phyloP scores from a whole-genome alignment of 2,797 vertebrate genomes.

The Synanceia verrucosa region DNA sequence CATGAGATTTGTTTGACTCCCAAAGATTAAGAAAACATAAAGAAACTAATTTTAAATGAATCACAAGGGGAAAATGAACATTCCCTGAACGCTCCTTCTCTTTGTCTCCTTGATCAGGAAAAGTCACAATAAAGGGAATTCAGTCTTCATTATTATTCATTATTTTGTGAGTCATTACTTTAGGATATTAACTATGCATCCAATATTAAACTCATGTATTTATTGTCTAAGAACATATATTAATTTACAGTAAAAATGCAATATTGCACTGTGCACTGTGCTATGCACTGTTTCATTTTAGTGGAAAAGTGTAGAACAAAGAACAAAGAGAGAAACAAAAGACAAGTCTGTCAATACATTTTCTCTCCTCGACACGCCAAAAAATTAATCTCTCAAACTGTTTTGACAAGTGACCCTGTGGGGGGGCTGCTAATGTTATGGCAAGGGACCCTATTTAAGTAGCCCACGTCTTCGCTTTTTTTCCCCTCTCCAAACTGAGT shows the following conservation, averaged over 20 bases:
- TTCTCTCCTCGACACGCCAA: slow-evolving; percentile 63
- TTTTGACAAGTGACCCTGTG: slow-evolving; percentile 84
- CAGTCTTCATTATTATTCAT: neutral
- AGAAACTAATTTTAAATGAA: slow-evolving; percentile 14
- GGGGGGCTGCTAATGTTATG: slow-evolving; percentile 82
- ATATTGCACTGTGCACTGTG: neutral
- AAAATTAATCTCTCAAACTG: slow-evolving; percentile 81
- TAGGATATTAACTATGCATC: neutral
- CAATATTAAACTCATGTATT: neutral
- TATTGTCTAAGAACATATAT: neutral
- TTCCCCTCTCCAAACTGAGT: slow-evolving; percentile 71
- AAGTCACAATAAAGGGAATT: slow-evolving; percentile 10
- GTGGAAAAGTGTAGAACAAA: slow-evolving; percentile 36
- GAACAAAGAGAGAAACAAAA: slow-evolving; percentile 63
- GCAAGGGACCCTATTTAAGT: slow-evolving; percentile 81
- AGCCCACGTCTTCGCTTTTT: slow-evolving; percentile 64
- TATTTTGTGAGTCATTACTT: slow-evolving; percentile 14
- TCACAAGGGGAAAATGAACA: neutral
- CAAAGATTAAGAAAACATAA: neutral
- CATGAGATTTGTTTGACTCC: slow-evolving; percentile 28
- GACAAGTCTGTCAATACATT: slow-evolving; percentile 43
- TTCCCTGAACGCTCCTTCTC: neutral
- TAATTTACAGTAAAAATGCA: neutral
- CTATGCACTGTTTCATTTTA: slow-evolving; percentile 18
- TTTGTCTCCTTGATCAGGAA: slow-evolving; percentile 15